phyloP scores from a whole-genome alignment of 2,888 invertebrate species.

The Pristionchus entomophagus region DNA sequence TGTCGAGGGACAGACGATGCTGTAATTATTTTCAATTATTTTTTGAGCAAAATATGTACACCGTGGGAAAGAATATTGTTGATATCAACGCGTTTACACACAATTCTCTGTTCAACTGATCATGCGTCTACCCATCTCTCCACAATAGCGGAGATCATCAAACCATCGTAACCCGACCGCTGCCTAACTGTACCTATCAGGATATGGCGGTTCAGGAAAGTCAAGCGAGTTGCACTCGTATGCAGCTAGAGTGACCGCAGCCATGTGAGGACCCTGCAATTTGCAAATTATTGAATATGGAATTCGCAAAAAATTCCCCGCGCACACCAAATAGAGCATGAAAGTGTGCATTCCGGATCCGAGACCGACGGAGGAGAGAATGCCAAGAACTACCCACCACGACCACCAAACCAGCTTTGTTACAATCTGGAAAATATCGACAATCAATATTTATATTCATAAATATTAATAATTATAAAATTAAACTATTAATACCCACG shows the following conservation, averaged over 20 bases:
- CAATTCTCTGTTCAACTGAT: no score
- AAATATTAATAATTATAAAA: constrained; percentile 84
- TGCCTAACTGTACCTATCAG: constrained; percentile 82
- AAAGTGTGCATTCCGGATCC: constrained; percentile 99
- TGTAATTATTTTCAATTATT: no score
- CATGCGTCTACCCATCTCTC: no score
- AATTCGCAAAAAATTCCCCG: no score
- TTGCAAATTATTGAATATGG: not conserved
- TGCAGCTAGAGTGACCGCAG: constrained; percentile 95
- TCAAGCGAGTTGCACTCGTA: constrained; percentile 95
- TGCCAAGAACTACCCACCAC: constrained; percentile 90
- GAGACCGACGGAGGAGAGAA: constrained; percentile 95
- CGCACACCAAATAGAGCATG: constrained; percentile 87
- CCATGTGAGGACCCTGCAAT: constrained; percentile 93
- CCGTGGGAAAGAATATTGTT: not conserved
- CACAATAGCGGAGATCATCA: no score
- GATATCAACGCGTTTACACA: not conserved
- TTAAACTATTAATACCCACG: constrained; percentile 76
- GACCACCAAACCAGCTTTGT: constrained; percentile 82
- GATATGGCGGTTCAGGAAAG: constrained; percentile 98
- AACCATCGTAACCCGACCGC: not conserved
- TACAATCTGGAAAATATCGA: constrained; percentile 63
- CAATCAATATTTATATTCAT: constrained; percentile 75
- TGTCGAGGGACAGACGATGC: constrained; percentile 88
- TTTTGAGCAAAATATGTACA: not conserved